Conservation (phyloP, 2,113 vertebrate genomes). For the Saccopteryx leptura region DNA sequence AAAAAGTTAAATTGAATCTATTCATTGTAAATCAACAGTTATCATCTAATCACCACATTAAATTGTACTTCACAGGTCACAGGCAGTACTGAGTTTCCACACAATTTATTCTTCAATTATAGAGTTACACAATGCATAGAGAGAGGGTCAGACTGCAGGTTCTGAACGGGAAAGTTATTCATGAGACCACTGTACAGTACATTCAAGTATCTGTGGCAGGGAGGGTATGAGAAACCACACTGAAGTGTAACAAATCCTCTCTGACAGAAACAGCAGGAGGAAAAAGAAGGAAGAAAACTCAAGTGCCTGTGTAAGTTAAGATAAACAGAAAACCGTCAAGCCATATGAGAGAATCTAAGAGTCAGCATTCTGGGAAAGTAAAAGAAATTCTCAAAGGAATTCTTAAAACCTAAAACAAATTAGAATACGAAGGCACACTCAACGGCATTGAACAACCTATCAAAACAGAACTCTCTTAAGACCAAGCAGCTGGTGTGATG, state of each 20-base stretch:
- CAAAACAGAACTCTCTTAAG: constrained; percentile 64
- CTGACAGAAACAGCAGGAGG: not conserved
- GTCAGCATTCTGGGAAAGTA: constrained; percentile 65
- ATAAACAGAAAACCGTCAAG: constrained; percentile 56
- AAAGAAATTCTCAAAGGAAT: constrained; percentile 72
- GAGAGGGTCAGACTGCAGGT: not conserved
- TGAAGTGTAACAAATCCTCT: constrained; percentile 57
- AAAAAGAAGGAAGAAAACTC: not conserved
- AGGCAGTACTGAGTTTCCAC: constrained; percentile 37
- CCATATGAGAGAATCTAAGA: constrained; percentile 9
- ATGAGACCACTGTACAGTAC: constrained; percentile 41
- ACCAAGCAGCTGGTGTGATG: constrained; percentile 71
- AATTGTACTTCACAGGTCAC: constrained; percentile 46
- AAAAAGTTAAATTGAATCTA: not conserved
- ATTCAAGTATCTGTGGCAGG: constrained; percentile 1
- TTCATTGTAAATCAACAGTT: constrained; percentile 46
- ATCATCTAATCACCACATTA: constrained; percentile 42
- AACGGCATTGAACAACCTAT: constrained; percentile 52
- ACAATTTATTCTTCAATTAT: constrained; percentile 70
- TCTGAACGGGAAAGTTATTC: constrained; percentile 65
- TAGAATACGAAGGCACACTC: constrained; percentile 60
- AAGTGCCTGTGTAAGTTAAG: constrained; percentile 10
- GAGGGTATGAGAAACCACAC: not conserved
- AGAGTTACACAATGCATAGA: constrained; percentile 23
- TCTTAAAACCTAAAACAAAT: constrained; percentile 67